Evolutionary conservation across 2,113 vertebrate species (phyloP), one percentile per base, ranked within the genome.

Genomic region (Hippocampus zosterae): DNA sequence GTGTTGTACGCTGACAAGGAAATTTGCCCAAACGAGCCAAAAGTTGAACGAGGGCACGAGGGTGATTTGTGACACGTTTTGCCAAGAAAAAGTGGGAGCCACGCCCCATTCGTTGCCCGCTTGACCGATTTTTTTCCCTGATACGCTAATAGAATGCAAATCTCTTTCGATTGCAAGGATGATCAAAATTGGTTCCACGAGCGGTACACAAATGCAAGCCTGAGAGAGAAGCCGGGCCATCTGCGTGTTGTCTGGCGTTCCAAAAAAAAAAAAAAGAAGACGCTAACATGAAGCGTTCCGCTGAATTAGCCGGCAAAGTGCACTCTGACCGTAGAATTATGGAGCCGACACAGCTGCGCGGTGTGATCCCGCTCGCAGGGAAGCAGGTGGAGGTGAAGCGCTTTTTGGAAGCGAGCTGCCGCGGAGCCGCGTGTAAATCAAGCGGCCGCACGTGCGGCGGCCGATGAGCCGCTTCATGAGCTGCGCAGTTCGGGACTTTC

Each of bases 351-450:
- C 75, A 78, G 78, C 80, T 79, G 79, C 73, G 66, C 72, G 76
- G 79, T 76, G 68, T 74, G 77, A 84, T 73, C 44, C 67, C 52
- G 55, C 19, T 37, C n/a, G 16, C 62, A 13, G 64, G 60, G 57
- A 21, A 72, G 65, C 62, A 33, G 21, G 44, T 59, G 71, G 60
- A 70, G 72, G 76, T 71, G 74, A 86, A 85, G 73, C 76, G 84
- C 83, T 82, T 76, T 76, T 74, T 66, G 46, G 52, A 60, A 41
- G 71, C 62, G 57, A 72, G 82, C 44, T 25, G 62, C 61, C 60
- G 37, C 60, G 37, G 68, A 37, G 65, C 52, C 2, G 62, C 33
- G 65, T 74, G 88, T 92, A 89, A 84, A 86, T 94, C 93, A 91
- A 69, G 68, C 71, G 73, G 50, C 74, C 68, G 77, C 84, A 85